These are phyloP conservation scores for Pyralis farinalis DNA, from an alignment of 2,888 invertebrate species.

Conservation along the genomic window DNA sequence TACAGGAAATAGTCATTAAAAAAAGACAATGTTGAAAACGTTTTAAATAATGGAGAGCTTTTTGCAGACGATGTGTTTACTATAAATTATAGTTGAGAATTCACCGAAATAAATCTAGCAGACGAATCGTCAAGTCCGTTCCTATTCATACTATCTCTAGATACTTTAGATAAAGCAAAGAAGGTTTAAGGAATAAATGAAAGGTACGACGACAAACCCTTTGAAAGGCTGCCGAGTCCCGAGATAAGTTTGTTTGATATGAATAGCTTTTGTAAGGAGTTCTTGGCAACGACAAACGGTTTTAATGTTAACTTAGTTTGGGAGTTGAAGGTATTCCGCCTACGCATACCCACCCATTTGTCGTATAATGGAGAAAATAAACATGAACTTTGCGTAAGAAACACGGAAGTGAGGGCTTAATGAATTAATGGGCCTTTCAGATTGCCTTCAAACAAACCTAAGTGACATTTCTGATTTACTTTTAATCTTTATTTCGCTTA, in stretches of 20 bases:
- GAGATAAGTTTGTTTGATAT: conserved; percentile 48
- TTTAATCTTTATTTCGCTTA: conserved; percentile 16
- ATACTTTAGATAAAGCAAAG: conserved; percentile 33
- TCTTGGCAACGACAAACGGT: conserved; percentile 7
- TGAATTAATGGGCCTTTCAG: conserved; percentile 10
- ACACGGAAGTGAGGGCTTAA: conserved; percentile 10
- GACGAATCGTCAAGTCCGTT: conserved; percentile 15
- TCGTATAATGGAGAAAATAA: conserved; percentile 2
- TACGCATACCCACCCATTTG: conserved; percentile 7
- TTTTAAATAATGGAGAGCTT: too few species aligned
- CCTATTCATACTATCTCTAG: conserved; percentile 25
- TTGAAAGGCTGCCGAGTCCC: conserved; percentile 30
- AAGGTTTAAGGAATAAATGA: conserved; percentile 36
- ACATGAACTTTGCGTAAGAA: conserved; percentile 18
- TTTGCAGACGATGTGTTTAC: too few species aligned
- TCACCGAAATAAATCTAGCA: too few species aligned
- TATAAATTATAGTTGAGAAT: too few species aligned
- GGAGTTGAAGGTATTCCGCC: conserved; percentile 15
- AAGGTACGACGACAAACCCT: conserved; percentile 35
- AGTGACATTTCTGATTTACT: too few species aligned
- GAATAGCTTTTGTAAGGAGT: conserved; percentile 32
- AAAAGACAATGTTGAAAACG: too few species aligned
- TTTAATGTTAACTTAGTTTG: conserved; percentile 14
- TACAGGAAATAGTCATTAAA: too few species aligned
- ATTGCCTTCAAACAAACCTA: too few species aligned